These are phyloP conservation scores for Anticlea derivata DNA, from an alignment of 2,888 invertebrate species.

Conservation along the genomic window DNA sequence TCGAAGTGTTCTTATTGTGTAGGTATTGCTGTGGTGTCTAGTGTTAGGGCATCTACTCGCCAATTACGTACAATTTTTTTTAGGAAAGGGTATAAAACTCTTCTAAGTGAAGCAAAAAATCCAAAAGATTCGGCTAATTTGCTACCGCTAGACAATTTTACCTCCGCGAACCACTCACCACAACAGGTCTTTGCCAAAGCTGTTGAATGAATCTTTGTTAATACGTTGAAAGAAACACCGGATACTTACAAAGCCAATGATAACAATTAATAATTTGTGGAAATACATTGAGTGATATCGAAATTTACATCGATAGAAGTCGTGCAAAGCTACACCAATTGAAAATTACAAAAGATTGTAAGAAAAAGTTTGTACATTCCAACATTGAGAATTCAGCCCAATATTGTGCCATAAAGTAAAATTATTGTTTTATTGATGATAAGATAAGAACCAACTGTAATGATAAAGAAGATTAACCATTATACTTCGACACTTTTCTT, in stretches of 20 bases:
- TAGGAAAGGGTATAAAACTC: constrained; percentile 53
- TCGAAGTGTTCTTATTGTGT: not conserved
- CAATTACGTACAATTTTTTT: constrained; percentile 42
- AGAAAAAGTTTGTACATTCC: constrained; percentile 56
- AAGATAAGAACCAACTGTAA: constrained; percentile 15
- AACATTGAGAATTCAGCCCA: constrained; percentile 65
- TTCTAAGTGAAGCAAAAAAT: constrained; percentile 66
- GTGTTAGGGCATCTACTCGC: constrained; percentile 47
- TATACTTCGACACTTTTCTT: constrained; percentile 36
- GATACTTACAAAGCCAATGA: constrained; percentile 17
- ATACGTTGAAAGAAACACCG: constrained; percentile 42
- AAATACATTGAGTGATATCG: constrained; percentile 9
- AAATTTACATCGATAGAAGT: constrained; percentile 35
- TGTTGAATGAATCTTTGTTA: constrained; percentile 74
- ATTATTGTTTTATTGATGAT: constrained; percentile 39
- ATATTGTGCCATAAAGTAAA: constrained; percentile 51
- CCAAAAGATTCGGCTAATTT: constrained; percentile 66
- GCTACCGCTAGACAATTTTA: constrained; percentile 70
- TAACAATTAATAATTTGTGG: constrained; percentile 1
- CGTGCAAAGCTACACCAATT: constrained; percentile 58
- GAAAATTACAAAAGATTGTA: constrained; percentile 29
- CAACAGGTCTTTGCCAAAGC: constrained; percentile 82
- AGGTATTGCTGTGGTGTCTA: constrained; percentile 47
- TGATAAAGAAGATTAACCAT: constrained; percentile 33
- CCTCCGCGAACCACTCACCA: constrained; percentile 79